Conservation (phyloP, 2,113 vertebrate genomes). For the Takifugu bimaculatus region DNA sequence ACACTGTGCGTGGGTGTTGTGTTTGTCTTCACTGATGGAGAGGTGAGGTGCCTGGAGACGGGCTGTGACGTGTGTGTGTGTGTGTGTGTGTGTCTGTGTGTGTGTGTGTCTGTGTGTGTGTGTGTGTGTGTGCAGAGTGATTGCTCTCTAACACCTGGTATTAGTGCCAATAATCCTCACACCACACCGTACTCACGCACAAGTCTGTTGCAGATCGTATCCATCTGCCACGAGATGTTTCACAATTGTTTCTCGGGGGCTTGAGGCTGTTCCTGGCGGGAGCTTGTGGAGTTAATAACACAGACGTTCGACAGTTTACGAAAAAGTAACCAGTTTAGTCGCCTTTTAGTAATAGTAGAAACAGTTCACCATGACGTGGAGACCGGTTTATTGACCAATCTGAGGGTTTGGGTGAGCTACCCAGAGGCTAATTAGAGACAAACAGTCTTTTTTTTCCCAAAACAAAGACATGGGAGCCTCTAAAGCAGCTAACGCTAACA, state of each 20-base stretch:
- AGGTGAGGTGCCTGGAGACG: conserved; percentile 59
- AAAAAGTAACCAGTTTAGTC: no score
- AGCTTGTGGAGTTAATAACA: conserved; percentile 14
- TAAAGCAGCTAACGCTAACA: no score
- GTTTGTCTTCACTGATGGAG: conserved; percentile 69
- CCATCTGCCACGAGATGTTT: conserved; percentile 36
- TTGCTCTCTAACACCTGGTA: conserved; percentile 72
- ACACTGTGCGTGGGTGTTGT: conserved; percentile 50
- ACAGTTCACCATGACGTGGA: no score
- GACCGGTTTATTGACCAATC: no score
- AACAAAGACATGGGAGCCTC: no score
- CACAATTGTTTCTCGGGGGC: conserved; percentile 21
- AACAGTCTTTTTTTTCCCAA: no score
- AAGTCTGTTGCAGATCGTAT: conserved; percentile 51
- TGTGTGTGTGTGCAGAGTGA: conserved; percentile 44
- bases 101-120: conserved; percentile 30
- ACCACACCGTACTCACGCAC: conserved; percentile 71
- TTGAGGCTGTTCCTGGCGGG: neutral
- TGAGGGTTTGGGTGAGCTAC: no score
- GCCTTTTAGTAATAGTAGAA: no score
- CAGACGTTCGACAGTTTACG: neutral
- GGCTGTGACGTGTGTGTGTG: conserved; percentile 52
- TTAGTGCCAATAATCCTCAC: conserved; percentile 68
- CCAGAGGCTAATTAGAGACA: no score
- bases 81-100: conserved; percentile 30